Evolutionary conservation across 2,113 vertebrate genomes (phyloP).

Genomic region (Sander lucioperca): DNA sequence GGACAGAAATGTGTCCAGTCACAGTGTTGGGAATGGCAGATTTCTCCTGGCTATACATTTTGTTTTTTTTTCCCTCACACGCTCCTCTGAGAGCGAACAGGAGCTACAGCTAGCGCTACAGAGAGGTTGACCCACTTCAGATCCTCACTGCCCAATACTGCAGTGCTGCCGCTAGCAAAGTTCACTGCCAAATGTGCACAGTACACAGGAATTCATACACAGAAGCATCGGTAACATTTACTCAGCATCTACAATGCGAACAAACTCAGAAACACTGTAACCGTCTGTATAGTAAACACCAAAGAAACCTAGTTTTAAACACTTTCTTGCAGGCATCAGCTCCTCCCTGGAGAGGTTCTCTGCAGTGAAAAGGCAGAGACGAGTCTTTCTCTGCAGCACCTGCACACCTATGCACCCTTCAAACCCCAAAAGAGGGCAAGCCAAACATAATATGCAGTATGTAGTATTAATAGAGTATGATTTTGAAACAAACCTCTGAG

Average conservation of each 20-base stretch:
- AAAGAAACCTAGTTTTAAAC: slow-evolving; percentile 19
- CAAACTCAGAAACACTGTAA: slow-evolving; percentile 17
- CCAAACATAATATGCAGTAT: not conserved
- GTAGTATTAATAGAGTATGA: slow-evolving; percentile 11
- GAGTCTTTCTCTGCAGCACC: slow-evolving; percentile 38
- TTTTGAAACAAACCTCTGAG: slow-evolving; percentile 45
- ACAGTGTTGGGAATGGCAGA: slow-evolving; percentile 24
- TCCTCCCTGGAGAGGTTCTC: slow-evolving; percentile 42
- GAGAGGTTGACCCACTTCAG: slow-evolving; percentile 76
- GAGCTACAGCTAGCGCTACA: slow-evolving; percentile 30
- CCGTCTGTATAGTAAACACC: slow-evolving; percentile 8
- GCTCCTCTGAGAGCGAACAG: slow-evolving; percentile 52
- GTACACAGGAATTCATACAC: slow-evolving; percentile 30
- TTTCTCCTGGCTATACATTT: slow-evolving; percentile 46
- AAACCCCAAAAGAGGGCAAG: slow-evolving; percentile 16
- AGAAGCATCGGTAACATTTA: slow-evolving; percentile 27
- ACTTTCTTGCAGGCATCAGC: slow-evolving; percentile 25
- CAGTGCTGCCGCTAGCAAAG: slow-evolving; percentile 52
- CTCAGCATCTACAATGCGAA: slow-evolving; percentile 8
- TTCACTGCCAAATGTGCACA: slow-evolving; percentile 52
- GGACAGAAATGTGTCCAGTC: slow-evolving; percentile 36
- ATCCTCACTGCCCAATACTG: slow-evolving; percentile 58
- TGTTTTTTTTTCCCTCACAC: not conserved
- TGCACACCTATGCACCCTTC: slow-evolving; percentile 27
- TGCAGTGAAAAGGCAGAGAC: slow-evolving; percentile 29